Percentiles rank a stretch among this genome's conserved stretches.
phyloP scores from a whole-genome alignment of 2,888 invertebrate genomes.

The Pelosia muscerda region DNA sequence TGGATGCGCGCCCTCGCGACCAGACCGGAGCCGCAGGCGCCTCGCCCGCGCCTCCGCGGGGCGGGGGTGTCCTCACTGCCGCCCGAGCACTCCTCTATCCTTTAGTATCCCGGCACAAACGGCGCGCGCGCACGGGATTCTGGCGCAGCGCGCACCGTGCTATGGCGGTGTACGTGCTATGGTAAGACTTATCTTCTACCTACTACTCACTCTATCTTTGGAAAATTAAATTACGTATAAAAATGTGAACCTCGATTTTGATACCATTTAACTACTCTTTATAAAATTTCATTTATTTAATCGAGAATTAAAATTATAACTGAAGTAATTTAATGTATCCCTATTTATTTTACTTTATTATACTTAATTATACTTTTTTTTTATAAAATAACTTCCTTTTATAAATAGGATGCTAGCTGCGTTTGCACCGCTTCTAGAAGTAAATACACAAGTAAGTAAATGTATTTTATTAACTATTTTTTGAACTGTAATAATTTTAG shows the following conservation, averaged over 20 bases:
- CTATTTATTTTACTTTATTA: slow-evolving; percentile 15
- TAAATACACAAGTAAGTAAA: slow-evolving; percentile 70
- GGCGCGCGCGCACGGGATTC: slow-evolving; percentile 85
- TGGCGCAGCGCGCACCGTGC: slow-evolving; percentile 83
- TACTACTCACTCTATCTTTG: neutral
- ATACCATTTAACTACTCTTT: neutral
- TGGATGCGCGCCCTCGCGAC: slow-evolving; percentile 75
- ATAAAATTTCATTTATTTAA: neutral
- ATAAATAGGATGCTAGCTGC: slow-evolving; percentile 77
- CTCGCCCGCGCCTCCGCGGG: slow-evolving; percentile 60
- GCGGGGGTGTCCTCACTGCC: slow-evolving; percentile 73
- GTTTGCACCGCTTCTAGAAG: slow-evolving; percentile 72
- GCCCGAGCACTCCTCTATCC: slow-evolving; percentile 78
- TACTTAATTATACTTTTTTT: slow-evolving; percentile 13
- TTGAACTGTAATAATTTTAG: slow-evolving; percentile 2
- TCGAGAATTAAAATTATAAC: neutral
- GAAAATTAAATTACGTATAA: neutral
- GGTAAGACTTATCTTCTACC: slow-evolving; percentile 66
- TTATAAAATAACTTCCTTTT: slow-evolving; percentile 33
- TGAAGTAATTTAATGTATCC: slow-evolving; percentile 10
- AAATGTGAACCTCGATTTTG: neutral
- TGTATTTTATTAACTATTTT: slow-evolving; percentile 14
- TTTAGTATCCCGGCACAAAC: slow-evolving; percentile 85
- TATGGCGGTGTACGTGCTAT: slow-evolving; percentile 84
- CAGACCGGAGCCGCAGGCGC: slow-evolving; percentile 59